Evolutionary conservation across 2,888 invertebrate species (phyloP), one percentile per base, ranked within the genome.

Genomic region (Opisthograptis luteolata): DNA sequence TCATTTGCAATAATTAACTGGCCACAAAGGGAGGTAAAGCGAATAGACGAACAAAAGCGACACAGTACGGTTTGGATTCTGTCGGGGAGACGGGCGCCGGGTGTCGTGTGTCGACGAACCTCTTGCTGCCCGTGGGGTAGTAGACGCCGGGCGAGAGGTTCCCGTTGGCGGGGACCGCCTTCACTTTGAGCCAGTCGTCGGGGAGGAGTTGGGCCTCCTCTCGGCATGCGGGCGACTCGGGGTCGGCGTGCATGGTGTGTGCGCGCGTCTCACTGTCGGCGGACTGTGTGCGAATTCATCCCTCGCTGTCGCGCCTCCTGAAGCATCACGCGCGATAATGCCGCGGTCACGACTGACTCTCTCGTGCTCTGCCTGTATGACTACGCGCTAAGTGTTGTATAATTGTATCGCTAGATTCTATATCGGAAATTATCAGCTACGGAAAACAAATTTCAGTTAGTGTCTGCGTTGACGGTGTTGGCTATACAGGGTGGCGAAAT

Each of bases 311-410:
- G 56, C 73, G 72, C 76, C 83, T 81, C 82, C 88, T 87, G 87
- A 81, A 86, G 87, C 89, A 84, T 82, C 87, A 84, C 79, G 69
- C 82, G 83, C 86, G 88, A 85, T 90, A 90, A 89, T 89, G 84
- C 77, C 81, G 76, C 85, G 78, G 73, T 89, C 89, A 90, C 90
- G 89, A 89, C 85, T 79, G 84, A 73, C 79, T 73, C 75, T 76
- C 73, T 77, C 76, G 74, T 72, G 76, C 79, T 68, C n/a, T 76
- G 73, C 68, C 68, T 59, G 64, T 72, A 72, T 78, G 76, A 78
- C 73, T 77, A 73, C 73, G 79, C 86, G 88, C 87, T 89, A 88
- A 88, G 81, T 80, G 74, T 76, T 81, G 83, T 84, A 81, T 89
- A 88, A 89, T 89, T 89, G 84, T 84, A 87, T 76, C 81, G 82